Evolutionary conservation across 2,113 vertebrate genomes (phyloP), one percentile per base, ranked within the genome.

Genomic region (Notothenia rossii): DNA sequence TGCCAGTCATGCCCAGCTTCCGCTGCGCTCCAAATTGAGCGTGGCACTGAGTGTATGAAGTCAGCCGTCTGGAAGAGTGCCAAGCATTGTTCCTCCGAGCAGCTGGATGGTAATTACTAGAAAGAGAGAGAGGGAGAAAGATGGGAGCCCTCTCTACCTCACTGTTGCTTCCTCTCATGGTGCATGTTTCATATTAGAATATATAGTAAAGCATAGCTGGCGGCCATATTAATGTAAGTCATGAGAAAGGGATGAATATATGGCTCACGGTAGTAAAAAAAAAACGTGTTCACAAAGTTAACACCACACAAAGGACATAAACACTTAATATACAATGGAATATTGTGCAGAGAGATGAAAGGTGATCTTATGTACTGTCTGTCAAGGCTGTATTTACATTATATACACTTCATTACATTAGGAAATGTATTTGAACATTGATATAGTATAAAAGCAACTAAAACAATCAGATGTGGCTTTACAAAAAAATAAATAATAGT

Each of bases 11-110:
- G 88, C 87, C 91, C 89, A 91, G 90, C 86, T 90, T 91, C 90
- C 84, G 83, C 88, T 89, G 90, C 61, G 84, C 87, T 91, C 91
- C 77, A 92, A 93, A 93, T 92, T 90, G 91, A 92, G 91, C 84
- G 79, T 91, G 93, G 92, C 91, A 90, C 90, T 89, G 88, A 89
- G 89, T 88, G 83, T 91, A 91, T 92, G 89, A 93, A 94, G 89
- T 94, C 92, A 91, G 89, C 79, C 79, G 79, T 58, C 86, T 93
- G 92, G 93, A 91, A 91, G 90, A 93, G 83, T 81, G 91, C 92
- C 93, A 92, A 74, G 82, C 87, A 91, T 94, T 93, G 93, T 94
- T 92, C 89, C 86, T 77, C 63, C 46, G 46, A 91, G 91, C 92
- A 93, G 92, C 90, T 93, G 93, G 91, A 91, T 88, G 83, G 86